phyloP scores from a whole-genome alignment of 2,888 invertebrate species.

The Aspidiotus rigidus region DNA sequence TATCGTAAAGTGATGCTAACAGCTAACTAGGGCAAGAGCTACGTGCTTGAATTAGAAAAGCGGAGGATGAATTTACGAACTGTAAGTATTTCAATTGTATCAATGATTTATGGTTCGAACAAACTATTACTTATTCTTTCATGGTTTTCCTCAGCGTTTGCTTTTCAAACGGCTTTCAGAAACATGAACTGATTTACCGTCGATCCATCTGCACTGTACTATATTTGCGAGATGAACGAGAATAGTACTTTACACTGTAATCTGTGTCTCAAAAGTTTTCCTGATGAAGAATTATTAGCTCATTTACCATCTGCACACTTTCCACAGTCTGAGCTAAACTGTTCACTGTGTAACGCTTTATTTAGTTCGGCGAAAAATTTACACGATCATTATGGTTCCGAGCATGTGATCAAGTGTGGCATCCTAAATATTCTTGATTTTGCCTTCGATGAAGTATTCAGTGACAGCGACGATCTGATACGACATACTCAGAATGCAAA shows the following conservation, averaged over 20 bases:
- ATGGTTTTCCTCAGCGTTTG: no score
- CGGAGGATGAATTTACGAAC: no score
- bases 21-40: no score
- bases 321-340: background rate
- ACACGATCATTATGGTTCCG: background rate
- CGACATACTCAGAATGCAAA: background rate
- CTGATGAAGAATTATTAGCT: background rate
- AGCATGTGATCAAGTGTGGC: background rate
- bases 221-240: background rate
- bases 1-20: no score
- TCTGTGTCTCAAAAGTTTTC: constrained; percentile 8
- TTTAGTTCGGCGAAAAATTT: background rate
- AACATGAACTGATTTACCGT: no score
- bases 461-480: background rate
- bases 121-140: no score
- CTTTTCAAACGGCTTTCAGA: no score
- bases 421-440: background rate
- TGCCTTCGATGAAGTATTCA: background rate
- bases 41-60: no score
- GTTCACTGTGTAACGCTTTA: background rate
- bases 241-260: constrained; percentile 2
- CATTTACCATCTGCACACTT: constrained; percentile 7
- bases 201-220: no score
- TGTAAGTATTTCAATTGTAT: no score
- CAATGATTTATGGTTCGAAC: no score